phyloP scores from a whole-genome alignment of 2,888 invertebrate species.

The Xestia rhomboidea region DNA sequence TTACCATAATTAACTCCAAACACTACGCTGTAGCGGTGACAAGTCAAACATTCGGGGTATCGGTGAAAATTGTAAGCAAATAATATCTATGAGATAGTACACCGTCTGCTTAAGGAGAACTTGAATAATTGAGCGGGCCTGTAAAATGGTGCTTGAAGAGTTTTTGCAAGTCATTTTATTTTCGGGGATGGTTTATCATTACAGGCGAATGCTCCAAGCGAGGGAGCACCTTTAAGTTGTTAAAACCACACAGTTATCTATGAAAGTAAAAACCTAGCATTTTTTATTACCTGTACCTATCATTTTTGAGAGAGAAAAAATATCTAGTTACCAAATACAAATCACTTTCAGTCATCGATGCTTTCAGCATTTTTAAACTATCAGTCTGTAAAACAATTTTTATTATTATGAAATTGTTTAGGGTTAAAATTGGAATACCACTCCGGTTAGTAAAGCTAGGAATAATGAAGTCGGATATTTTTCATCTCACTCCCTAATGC shows the following conservation, averaged over 20 bases:
- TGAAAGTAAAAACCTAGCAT: background rate
- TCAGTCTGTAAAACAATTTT: background rate
- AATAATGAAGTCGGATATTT: conserved; percentile 3
- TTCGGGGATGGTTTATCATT: no score
- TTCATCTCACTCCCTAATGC: conserved; percentile 28
- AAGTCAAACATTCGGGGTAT: conserved; percentile 82
- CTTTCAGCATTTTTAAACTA: background rate
- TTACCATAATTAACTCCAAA: conserved; percentile 88
- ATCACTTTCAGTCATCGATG: no score
- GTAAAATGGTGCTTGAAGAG: conserved; percentile 61
- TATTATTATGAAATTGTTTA: background rate
- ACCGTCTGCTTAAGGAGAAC: conserved; percentile 43
- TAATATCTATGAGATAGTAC: conserved; percentile 75
- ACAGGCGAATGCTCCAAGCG: no score
- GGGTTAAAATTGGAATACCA: background rate
- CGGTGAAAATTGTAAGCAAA: conserved; percentile 82
- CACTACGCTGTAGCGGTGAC: conserved; percentile 81
- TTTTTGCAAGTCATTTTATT: background rate
- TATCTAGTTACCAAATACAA: no score
- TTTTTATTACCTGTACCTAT: no score
- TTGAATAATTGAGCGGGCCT: conserved; percentile 26
- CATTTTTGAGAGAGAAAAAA: no score
- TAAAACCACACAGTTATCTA: background rate
- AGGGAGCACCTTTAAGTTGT: no score
- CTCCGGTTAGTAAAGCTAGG: background rate